Evolutionary conservation across 2,888 invertebrate genomes (phyloP).

Genomic region (Cryptus viduatorius): DNA sequence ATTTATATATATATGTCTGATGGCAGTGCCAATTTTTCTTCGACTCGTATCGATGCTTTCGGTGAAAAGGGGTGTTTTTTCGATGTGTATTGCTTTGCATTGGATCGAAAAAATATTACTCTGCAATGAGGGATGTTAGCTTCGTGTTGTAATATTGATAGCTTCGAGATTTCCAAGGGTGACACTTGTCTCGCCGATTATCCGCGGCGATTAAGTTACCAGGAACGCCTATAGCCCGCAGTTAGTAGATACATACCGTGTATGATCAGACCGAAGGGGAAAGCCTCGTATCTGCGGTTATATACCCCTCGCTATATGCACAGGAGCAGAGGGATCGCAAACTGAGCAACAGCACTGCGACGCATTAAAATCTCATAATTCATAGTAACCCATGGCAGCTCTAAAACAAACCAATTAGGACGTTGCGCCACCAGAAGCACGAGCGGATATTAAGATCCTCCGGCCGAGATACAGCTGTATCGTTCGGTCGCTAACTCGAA

Average conservation of each 20-base stretch:
- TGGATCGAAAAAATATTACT: neutral
- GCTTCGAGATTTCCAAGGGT: neutral
- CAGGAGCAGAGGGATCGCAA: conserved; percentile 1
- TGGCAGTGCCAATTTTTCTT: conserved; percentile 12
- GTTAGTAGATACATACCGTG: neutral
- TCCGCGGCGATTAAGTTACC: conserved; percentile 7
- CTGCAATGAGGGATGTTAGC: neutral
- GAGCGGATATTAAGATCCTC: conserved; percentile 66
- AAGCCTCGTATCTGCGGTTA: conserved; percentile 6
- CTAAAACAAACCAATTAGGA: conserved; percentile 66
- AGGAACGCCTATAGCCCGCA: neutral
- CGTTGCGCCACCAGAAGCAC: conserved; percentile 35
- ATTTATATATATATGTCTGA: neutral
- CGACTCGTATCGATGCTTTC: neutral
- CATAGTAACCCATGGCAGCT: conserved; percentile 42
- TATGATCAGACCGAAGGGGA: neutral
- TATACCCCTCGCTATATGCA: neutral
- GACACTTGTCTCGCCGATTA: conserved; percentile 20
- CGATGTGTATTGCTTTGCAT: too few relatives aligned
- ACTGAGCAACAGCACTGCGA: conserved; percentile 21
- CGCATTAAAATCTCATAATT: conserved; percentile 54
- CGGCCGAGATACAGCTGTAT: conserved; percentile 48
- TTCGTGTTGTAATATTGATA: neutral
- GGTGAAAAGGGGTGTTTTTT: neutral
- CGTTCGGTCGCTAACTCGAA: conserved; percentile 7